Evolutionary conservation across 2,888 invertebrate species (phyloP), one percentile per base, ranked within the genome.

Genomic region (Acanthacorydalis orientalis): DNA sequence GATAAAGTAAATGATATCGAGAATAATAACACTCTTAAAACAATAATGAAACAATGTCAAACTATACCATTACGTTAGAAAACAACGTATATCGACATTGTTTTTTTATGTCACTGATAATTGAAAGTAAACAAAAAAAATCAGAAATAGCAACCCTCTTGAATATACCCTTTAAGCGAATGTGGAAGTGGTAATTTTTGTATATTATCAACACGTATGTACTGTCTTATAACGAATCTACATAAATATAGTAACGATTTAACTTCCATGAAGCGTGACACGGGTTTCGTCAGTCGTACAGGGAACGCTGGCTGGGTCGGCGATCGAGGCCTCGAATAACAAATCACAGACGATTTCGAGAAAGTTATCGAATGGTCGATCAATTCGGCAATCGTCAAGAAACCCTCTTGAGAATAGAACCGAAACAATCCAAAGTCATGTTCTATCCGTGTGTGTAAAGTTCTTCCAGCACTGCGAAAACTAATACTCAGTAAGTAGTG

Each of bases 371-470:
- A 81, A 56, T 80, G 76, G 52, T 81, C 75, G 50, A 86, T 81
- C 55, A 86, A 70, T 55, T 81, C 81, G 7, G 78, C 77, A 51
- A 86, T 77, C 1, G 79, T 77, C 32, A 67, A 58, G 54, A 70
- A 73, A 46, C 70, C 69, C 54, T 70, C 67, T 12, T 66, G 63
- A 49, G 68, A 67, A 48, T 60, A 65, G 14, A 68, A 55, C 16
- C 63, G 64, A 57, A 73, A 79, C 58, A 66, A 65, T 42, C 78
- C 78, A 54, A 76, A 74, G 51, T 75, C 75, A 58, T 80, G 78
- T 60, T 84, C 82, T 54, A 86, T 79, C 34, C 84, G 72, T 47
- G 83, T 78, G 59, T 86, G 86, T 48, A 83, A 67, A 1, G 83
- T 80, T 55, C 73, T 72, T 16, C 80, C 80, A 49, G 75, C 68